These are phyloP conservation scores for Alauda arvensis DNA, from an alignment of 2,797 vertebrate genomes.

Conservation along the genomic window DNA sequence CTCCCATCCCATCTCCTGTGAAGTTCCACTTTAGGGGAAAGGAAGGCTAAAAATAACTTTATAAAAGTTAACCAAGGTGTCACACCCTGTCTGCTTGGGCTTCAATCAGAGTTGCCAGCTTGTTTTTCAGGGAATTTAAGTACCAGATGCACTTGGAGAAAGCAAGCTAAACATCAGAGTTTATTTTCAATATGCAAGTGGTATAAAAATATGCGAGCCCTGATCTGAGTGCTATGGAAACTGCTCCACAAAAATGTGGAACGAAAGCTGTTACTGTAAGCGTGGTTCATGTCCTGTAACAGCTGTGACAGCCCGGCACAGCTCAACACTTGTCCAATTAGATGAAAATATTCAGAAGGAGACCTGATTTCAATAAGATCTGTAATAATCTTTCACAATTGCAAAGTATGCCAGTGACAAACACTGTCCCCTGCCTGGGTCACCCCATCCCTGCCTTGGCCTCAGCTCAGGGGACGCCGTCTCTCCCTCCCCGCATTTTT, in stretches of 20 bases:
- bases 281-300: conserved; percentile 67
- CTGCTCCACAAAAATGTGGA: conserved; percentile 77
- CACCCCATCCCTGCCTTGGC: not conserved
- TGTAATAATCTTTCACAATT: conserved; percentile 55
- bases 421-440: not conserved
- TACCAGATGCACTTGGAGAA: conserved; percentile 59
- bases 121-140: conserved; percentile 52
- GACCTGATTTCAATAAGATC: conserved; percentile 67
- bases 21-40: conserved; percentile 11
- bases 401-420: not conserved
- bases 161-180: conserved; percentile 62
- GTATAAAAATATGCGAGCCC: conserved; percentile 70
- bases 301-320: conserved; percentile 71
- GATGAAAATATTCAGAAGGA: conserved; percentile 62
- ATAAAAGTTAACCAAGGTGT: conserved; percentile 36
- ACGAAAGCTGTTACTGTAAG: conserved; percentile 75
- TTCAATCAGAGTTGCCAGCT: conserved; percentile 19
- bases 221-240: conserved; percentile 67
- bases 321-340: conserved; percentile 75
- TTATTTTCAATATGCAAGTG: conserved; percentile 71
- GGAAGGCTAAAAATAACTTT: conserved; percentile 30
- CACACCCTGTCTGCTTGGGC: not conserved
- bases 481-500: conserved; percentile 1
- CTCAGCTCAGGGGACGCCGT: not conserved
- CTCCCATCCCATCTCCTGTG: not conserved